Conservation (phyloP, 2,797 vertebrate genomes). For the Arnoldichthys spilopterus region DNA sequence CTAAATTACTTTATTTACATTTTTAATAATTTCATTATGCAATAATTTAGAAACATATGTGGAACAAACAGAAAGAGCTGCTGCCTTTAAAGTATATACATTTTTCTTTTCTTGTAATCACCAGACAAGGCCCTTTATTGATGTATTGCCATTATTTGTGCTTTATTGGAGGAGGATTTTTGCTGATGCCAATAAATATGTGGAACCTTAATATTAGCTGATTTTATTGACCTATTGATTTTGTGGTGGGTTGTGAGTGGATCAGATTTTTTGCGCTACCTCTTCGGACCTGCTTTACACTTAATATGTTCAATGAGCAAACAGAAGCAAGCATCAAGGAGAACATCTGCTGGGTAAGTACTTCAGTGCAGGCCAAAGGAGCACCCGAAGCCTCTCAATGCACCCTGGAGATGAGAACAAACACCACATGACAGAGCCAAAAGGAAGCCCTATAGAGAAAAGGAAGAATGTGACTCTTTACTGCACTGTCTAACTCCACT, state of each 20-base stretch:
- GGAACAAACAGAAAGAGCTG: too few species aligned
- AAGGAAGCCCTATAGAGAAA: conserved; percentile 33
- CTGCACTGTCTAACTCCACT: conserved; percentile 39
- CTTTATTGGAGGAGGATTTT: neutral
- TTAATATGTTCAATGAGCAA: neutral
- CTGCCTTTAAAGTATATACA: too few species aligned
- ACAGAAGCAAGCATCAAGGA: neutral
- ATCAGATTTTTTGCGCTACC: neutral
- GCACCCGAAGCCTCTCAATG: conserved; percentile 7
- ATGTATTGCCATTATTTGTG: neutral
- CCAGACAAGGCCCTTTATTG: neutral
- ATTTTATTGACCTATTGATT: neutral
- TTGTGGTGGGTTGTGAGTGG: neutral
- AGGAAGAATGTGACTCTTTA: conserved; percentile 67
- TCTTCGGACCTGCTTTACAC: neutral
- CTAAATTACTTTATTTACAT: too few species aligned
- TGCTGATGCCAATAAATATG: neutral
- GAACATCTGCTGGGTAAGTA: conserved; percentile 31
- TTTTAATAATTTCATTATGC: too few species aligned
- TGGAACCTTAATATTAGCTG: neutral
- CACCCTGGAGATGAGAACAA: neutral
- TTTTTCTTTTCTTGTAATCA: neutral
- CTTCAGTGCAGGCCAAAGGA: neutral
- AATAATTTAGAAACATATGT: too few species aligned
- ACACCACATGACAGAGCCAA: conserved; percentile 15